These are phyloP conservation scores for Chascanopsetta lugubris DNA, from an alignment of 2,113 vertebrate genomes.

Conservation along the genomic window DNA sequence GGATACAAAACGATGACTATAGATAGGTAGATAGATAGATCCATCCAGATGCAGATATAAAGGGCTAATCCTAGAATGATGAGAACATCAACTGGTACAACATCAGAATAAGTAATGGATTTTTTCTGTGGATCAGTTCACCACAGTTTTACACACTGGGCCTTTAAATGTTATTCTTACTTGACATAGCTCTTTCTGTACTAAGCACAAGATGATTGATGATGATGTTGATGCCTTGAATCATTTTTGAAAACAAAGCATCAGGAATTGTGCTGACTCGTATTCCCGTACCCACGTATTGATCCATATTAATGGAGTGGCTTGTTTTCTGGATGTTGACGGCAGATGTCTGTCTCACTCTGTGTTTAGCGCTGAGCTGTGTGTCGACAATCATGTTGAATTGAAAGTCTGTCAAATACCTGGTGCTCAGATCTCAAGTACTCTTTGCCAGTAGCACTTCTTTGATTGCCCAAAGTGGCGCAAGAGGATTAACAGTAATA, in stretches of 20 bases:
- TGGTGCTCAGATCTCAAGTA: conserved; percentile 71
- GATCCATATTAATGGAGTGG: neutral
- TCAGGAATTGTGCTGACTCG: neutral
- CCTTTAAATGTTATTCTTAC: neutral
- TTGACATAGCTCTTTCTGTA: neutral
- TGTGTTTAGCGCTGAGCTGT: conserved; percentile 7
- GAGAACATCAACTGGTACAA: no score
- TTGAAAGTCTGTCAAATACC: conserved; percentile 66
- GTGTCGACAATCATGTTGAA: conserved; percentile 52
- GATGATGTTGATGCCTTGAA: conserved; percentile 5
- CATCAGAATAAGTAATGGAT: conserved; percentile 18
- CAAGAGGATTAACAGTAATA: conserved; percentile 67
- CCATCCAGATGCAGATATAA: no score
- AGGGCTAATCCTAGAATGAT: no score
- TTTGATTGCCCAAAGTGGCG: conserved; percentile 72
- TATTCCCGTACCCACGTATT: neutral
- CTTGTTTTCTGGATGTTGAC: conserved; percentile 4
- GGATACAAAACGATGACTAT: no score
- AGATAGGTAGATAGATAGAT: no score
- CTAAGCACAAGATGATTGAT: neutral
- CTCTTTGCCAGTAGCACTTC: conserved; percentile 63
- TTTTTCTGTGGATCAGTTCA: no score
- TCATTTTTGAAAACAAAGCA: neutral
- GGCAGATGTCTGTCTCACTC: neutral
- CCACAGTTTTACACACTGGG: no score